Base-by-base conservation (phyloP, 1,140 invertebrate genomes). In the Monochamus saltuarius region DNA sequence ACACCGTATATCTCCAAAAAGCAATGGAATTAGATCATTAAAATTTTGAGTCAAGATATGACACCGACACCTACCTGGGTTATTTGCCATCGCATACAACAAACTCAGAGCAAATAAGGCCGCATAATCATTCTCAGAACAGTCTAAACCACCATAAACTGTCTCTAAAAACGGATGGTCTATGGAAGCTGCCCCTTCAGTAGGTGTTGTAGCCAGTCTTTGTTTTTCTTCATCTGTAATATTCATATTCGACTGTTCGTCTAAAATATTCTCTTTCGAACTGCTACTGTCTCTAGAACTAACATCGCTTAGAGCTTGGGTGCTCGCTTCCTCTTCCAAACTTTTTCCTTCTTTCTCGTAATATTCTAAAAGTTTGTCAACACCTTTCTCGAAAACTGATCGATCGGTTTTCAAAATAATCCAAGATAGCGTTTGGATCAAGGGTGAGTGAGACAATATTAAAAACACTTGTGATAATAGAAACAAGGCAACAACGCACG, bases 401-500 rank as follows among this genome's bases (percentile, higher is more conserved):
- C 84, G 79, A 66, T 91, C 85, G 1, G 87, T 89, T 73, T 91
- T 88, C 1, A 98, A 78, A 67, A 98, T 90, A 35, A 96, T 91
- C 79, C 91, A 89, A 29, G 94, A 92, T 56, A 98, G 74, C 0
- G 90, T 87, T 70, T 91, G 88, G 8, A 98, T 92, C 51, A 98
- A 82, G 2, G 94, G 92, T 7, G 85, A 84, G 73, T 97, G 91
- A 1, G 89, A 90, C 54, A 97, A 87, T 59, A 98, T 97, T 34
- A 98, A 80, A 80, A 97, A 98, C n/a, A 98, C 93, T 87, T 98
- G 91, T 4, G 95, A 97, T 39, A 98, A 77, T 39, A 98, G 78
- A 80, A 95, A 98, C 43, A 98, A 79, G 0, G 94, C 86, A 0
- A 98, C 92, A 2, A 97, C 91, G 55, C 90, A 89, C 58, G 93